Conservation (phyloP, 2,797 vertebrate genomes). For the Halcyon badia region DNA sequence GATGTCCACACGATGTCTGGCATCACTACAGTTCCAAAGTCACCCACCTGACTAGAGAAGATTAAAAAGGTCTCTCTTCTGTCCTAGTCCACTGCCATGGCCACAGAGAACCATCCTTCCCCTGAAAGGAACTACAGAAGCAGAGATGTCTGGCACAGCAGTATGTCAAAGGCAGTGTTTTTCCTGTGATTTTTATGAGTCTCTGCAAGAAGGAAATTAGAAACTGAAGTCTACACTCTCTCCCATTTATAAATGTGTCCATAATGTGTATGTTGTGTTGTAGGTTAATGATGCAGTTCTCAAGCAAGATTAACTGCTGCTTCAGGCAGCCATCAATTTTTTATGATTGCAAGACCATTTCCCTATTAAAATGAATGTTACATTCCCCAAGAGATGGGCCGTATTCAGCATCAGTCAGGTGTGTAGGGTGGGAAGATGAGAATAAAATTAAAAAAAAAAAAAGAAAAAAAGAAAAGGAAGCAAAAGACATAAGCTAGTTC, state of each 20-base stretch:
- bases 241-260: constrained; percentile 47
- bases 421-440: neutral
- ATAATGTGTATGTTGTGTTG: constrained; percentile 38
- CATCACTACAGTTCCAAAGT: neutral
- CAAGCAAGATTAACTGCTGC: constrained; percentile 61
- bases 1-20: neutral
- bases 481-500: neutral
- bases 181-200: constrained; percentile 38
- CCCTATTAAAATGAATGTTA: constrained; percentile 34
- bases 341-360: constrained; percentile 61
- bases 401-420: neutral
- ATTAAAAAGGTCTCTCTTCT: neutral
- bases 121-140: neutral
- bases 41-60: neutral
- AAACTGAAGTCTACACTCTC: constrained; percentile 41
- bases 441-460: neutral
- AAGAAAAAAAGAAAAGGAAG: neutral
- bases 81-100: neutral
- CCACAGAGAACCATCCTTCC: neutral
- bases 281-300: constrained; percentile 68
- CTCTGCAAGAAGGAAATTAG: constrained; percentile 53
- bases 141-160: neutral
- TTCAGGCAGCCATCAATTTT: constrained; percentile 63
- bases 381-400: neutral
- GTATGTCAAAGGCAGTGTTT: constrained; percentile 9